phyloP scores from a whole-genome alignment of 2,797 vertebrate species.

The Ptychobarbus kaznakovi region DNA sequence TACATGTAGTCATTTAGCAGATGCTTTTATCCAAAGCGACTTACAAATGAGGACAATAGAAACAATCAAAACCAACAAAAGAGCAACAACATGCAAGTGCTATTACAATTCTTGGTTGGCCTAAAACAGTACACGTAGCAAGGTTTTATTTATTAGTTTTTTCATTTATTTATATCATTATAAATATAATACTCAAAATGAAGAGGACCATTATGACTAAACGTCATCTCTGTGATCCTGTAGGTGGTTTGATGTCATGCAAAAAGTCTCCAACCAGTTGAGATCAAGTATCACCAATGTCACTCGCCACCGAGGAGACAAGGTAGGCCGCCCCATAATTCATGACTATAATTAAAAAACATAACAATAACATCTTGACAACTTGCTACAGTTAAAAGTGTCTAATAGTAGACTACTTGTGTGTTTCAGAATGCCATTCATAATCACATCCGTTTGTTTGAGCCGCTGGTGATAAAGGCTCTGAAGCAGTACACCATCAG shows the following conservation, averaged over 20 bases:
- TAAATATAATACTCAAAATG: neutral
- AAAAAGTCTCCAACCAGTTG: constrained; percentile 92
- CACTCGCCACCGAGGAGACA: constrained; percentile 91
- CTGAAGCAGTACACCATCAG: constrained; percentile 98
- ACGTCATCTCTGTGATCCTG: neutral
- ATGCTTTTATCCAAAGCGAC: too few species aligned
- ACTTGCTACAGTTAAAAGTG: neutral
- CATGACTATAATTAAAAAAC: neutral
- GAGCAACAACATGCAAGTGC: too few species aligned
- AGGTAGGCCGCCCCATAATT: constrained; percentile 75
- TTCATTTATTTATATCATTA: too few species aligned
- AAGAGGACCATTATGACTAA: neutral
- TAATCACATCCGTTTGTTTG: constrained; percentile 96
- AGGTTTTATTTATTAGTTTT: too few species aligned
- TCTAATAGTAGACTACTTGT: neutral
- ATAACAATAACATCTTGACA: neutral
- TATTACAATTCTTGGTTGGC: too few species aligned
- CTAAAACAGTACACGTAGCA: too few species aligned
- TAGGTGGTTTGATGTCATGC: constrained; percentile 98
- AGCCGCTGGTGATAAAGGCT: constrained; percentile 97
- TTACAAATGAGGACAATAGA: too few species aligned
- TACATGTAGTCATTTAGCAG: too few species aligned
- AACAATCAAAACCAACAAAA: too few species aligned
- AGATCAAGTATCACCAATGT: constrained; percentile 88
- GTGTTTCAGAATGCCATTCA: constrained; percentile 90